Percentiles rank a stretch among this genome's conserved stretches.
phyloP scores from a whole-genome alignment of 2,113 vertebrate genomes.

The Urocolius indicus region DNA sequence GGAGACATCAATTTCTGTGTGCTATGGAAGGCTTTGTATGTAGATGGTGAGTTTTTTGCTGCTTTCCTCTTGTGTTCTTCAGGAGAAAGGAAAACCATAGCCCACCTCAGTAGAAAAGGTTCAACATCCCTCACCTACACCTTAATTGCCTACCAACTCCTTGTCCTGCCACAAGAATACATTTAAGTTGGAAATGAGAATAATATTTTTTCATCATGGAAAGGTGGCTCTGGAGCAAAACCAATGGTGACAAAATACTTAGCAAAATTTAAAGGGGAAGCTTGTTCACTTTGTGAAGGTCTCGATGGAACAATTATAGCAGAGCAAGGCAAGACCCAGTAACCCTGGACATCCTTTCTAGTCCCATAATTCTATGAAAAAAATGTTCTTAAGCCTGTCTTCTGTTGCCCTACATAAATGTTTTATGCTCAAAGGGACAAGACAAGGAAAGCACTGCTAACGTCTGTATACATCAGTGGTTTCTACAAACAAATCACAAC shows the following conservation, averaged over 20 bases:
- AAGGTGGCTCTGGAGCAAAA: background rate
- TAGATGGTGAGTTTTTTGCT: background rate
- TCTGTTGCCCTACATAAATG: background rate
- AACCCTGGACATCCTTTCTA: background rate
- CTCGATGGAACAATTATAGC: background rate
- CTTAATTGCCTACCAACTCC: background rate
- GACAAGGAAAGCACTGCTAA: background rate
- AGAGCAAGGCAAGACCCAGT: background rate
- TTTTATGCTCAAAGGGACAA: background rate
- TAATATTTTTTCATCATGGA: background rate
- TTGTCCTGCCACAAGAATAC: background rate
- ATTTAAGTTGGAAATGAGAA: background rate
- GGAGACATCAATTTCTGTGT: background rate
- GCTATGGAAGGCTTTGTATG: background rate
- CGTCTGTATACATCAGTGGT: background rate
- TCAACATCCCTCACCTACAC: background rate
- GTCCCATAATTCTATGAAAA: background rate
- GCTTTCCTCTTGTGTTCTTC: background rate
- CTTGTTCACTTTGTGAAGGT: background rate
- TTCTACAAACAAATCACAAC: slow-evolving; percentile 3
- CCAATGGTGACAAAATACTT: background rate
- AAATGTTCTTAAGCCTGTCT: background rate
- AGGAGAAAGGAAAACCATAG: background rate
- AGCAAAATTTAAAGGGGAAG: background rate
- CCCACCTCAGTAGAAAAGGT: background rate